phyloP scores from a whole-genome alignment of 2,888 invertebrate species.

The Protula sp. region DNA sequence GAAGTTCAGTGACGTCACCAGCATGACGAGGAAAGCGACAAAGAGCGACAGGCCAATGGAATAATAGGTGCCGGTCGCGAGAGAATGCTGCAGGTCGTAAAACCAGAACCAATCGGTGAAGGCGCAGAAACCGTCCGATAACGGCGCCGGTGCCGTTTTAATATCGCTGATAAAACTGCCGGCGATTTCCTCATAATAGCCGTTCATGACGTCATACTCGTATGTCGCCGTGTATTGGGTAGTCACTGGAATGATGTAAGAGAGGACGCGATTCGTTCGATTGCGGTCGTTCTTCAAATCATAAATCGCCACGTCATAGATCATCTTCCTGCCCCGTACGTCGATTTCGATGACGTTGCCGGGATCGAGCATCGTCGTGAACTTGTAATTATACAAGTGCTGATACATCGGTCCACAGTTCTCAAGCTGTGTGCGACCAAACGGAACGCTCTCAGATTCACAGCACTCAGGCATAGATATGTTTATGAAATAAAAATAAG shows the following conservation, averaged over 20 bases:
- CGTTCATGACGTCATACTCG: slow-evolving; percentile 67
- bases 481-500: neutral
- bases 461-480: slow-evolving; percentile 1
- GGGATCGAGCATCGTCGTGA: neutral
- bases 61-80: slow-evolving; percentile 73
- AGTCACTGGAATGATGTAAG: slow-evolving; percentile 3
- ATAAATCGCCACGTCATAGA: neutral
- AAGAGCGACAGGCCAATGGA: slow-evolving; percentile 75
- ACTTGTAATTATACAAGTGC: neutral
- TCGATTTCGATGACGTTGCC: neutral
- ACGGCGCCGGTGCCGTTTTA: slow-evolving; percentile 67
- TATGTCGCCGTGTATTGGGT: slow-evolving; percentile 60
- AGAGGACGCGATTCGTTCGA: slow-evolving; percentile 1
- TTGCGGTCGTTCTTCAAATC: slow-evolving; percentile 3
- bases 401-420: neutral
- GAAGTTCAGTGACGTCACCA: slow-evolving; percentile 76
- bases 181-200: slow-evolving; percentile 69
- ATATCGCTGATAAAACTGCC: slow-evolving; percentile 68
- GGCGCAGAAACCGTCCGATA: slow-evolving; percentile 63
- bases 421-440: neutral
- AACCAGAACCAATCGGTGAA: slow-evolving; percentile 68
- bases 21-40: slow-evolving; percentile 69
- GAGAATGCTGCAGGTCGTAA: slow-evolving; percentile 79
- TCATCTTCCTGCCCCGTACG: neutral
- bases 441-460: neutral